A percentile compares a stretch with the other conserved stretches of the same genome.
Conservation (phyloP, 2,797 vertebrate genomes). For the Sarcoramphus papa region DNA sequence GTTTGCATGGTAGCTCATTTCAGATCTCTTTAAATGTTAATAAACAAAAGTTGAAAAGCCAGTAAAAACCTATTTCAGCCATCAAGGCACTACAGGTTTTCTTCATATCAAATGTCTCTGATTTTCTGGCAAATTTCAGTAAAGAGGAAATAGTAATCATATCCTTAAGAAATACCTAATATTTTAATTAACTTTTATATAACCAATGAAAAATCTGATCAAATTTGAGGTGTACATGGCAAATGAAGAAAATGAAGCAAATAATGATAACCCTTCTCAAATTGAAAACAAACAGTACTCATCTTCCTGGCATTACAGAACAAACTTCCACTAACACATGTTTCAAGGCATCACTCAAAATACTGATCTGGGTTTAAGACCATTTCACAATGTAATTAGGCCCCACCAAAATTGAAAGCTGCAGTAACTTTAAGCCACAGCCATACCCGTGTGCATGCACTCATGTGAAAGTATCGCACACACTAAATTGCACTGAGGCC, state of each 20-base stretch:
- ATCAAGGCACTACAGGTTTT: background rate
- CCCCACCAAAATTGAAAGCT: conserved; percentile 48
- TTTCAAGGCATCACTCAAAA: conserved; percentile 14
- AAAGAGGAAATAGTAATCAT: no score
- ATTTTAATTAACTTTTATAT: background rate
- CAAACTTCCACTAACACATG: background rate
- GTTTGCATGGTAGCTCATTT: background rate
- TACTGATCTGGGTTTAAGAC: background rate
- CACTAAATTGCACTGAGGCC: conserved; percentile 83
- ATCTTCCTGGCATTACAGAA: conserved; percentile 47
- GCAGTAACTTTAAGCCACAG: conserved; percentile 75
- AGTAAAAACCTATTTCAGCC: background rate
- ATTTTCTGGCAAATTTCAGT: background rate
- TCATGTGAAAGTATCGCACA: conserved; percentile 86
- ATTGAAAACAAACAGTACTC: conserved; percentile 39
- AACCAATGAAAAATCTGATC: background rate
- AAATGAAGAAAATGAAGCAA: conserved; percentile 61
- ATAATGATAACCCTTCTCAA: conserved; percentile 45
- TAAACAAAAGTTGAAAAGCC: background rate
- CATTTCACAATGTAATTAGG: background rate
- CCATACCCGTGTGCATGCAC: conserved; percentile 83
- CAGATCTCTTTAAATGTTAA: background rate
- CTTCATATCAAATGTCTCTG: background rate
- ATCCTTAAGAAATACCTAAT: background rate
- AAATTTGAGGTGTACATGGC: background rate